These are phyloP conservation scores for Dolichotis patagonum DNA, from an alignment of 2,113 vertebrate genomes.

Conservation along the genomic window DNA sequence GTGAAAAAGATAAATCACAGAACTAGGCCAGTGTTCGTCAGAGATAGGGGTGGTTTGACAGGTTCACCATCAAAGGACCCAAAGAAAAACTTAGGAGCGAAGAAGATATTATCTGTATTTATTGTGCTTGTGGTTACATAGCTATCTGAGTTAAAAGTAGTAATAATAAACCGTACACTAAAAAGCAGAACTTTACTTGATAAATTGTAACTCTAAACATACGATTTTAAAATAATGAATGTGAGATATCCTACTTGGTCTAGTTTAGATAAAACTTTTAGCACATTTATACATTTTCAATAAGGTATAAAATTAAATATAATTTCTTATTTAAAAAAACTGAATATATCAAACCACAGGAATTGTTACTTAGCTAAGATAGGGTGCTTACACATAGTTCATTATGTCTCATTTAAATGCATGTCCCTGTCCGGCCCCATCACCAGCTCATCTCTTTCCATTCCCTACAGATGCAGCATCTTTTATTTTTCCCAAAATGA, in stretches of 20 bases:
- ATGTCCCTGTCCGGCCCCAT: accelerated
- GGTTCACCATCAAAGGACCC: no score
- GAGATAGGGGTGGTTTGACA: no score
- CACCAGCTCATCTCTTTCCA: accelerated
- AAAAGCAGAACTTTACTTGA: background rate
- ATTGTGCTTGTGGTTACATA: no score
- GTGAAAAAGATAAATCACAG: no score
- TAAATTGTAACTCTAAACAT: background rate
- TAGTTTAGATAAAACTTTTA: background rate
- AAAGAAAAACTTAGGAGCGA: no score
- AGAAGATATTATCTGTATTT: no score
- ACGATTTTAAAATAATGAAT: background rate
- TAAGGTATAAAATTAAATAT: background rate
- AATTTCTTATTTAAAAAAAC: background rate
- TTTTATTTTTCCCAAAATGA: background rate
- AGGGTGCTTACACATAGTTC: accelerated
- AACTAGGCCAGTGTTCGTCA: no score
- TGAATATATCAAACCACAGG: background rate
- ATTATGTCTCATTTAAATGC: background rate
- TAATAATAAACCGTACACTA: background rate
- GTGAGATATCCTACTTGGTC: background rate
- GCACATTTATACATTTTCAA: background rate
- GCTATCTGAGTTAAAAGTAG: background rate
- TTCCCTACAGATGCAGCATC: accelerated
- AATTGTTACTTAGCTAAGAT: background rate